Evolutionary conservation across 2,888 invertebrate species (phyloP), one percentile per base, ranked within the genome.

Genomic region (Mimumesa dahlbomi): DNA sequence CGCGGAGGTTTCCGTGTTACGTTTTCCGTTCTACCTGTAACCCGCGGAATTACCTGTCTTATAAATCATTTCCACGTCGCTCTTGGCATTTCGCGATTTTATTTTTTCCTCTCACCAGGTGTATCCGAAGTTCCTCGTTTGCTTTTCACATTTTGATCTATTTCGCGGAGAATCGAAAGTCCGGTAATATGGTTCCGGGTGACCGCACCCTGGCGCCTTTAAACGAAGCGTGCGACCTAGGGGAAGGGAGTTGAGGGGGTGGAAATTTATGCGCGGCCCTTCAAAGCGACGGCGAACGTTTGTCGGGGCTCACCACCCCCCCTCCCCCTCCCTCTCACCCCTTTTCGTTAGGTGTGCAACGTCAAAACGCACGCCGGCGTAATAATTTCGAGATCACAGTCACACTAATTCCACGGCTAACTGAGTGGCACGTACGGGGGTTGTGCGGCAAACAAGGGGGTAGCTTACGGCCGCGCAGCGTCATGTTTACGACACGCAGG

Each of bases 361-460:
- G 62, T 64, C 68, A 70, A 76, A 77, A 73, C 77, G 71, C 72
- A 73, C 74, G 73, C 75, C 72, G 62, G 76, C 68, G 81, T 73
- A 82, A 84, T 84, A 82, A 83, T 81, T 82, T 77, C 64, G 73
- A 73, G 74, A 78, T 77, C 73, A 57, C 65, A 70, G 69, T 65
- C 73, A 53, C 65, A 72, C 82, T 82, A 81, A 82, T 82, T 82
- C 75, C 75, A 73, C 74, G 69, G 65, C 78, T 82, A 82, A 82
- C 82, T 75, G 38, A 38, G 38, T 1, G 38, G 9, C 29, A 29
- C 1, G 9, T 1, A 25, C 4, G 7, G 7, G 9, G 18, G 14
- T 4, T 13, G 21, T 6, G 4, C 25, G 22, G 19, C 29, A 38
- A 16, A 18, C 6, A 4, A 7, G 25, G 46, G 13, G 21, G 2